Conservation (phyloP, 2,113 vertebrate genomes). For the Cervus canadensis region DNA sequence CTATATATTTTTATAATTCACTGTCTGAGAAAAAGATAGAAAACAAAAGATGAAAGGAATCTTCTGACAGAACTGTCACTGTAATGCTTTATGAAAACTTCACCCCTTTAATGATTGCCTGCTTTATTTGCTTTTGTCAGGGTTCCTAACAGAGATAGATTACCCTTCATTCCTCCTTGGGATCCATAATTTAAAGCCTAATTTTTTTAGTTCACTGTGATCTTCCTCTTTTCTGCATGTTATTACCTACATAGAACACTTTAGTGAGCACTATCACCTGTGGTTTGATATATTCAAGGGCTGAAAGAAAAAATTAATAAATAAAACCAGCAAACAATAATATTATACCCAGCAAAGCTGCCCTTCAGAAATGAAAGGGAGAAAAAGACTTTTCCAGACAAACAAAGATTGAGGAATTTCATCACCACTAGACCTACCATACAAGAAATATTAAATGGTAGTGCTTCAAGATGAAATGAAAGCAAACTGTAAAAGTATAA, state of each 20-base stretch:
- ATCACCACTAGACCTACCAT: background rate
- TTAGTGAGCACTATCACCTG: background rate
- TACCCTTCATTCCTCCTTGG: background rate
- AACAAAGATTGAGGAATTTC: background rate
- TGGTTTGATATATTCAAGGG: background rate
- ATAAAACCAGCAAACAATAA: background rate
- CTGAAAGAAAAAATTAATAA: background rate
- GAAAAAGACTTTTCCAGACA: background rate
- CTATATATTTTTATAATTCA: background rate
- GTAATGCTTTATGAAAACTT: background rate
- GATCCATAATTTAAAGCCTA: background rate
- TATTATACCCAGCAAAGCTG: background rate
- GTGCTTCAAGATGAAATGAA: background rate
- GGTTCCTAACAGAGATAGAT: background rate
- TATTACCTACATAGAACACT: background rate
- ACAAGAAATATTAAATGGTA: background rate
- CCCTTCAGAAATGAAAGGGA: background rate
- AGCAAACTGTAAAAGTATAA: background rate
- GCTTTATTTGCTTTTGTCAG: background rate
- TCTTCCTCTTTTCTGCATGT: background rate
- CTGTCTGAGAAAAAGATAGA: background rate
- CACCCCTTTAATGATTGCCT: background rate
- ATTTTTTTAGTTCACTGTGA: background rate
- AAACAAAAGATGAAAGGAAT: background rate
- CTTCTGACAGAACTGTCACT: background rate